Base-by-base conservation (phyloP, 2,888 invertebrate species). In the Coremacera marginata region DNA sequence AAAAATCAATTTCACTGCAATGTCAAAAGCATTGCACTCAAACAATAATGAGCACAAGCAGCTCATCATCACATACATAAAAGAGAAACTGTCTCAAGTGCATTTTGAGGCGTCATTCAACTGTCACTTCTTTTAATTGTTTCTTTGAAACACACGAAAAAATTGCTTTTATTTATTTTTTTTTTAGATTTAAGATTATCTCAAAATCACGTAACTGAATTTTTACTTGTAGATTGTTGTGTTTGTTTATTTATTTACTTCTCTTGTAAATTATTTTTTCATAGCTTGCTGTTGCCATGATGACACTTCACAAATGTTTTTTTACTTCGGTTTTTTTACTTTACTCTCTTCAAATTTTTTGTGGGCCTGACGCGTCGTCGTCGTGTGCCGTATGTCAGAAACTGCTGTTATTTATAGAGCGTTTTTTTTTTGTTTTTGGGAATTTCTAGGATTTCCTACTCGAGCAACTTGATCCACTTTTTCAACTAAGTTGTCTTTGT, bases 1-100 rank as follows among this genome's bases (percentile, higher is more conserved):
- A 3, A 73, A 73, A 70, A 63, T 65, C 73, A 52, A 73, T 73
- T 72, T 63, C 73, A 73, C 25, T 49, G 71, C 57, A 71, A 76
- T 37, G 65, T 72, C 65, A 71, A 65, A 71, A 57, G 37, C n/a
- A 65, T 19, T 37, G 37, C 65, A 34, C 51, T n/a, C 34, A 34
- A 16, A 22, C 31, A 71, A 71, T 37, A 71, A 71, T 22, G 62
- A 60, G 49, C n/a, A 57, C 70, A 27, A 19, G 49, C 14, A 37
- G 9, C 67, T 37, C 11, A 31, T 7, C 70, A 65, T 67, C 31
- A 67, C 3, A 14, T 19, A 22, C 27, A 3, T 25, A 37, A 68
- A 70, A 55, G 70, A 55, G 76, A 78, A 79, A 78, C 77, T 76
- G 77, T 79, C 78, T 79, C 79, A 78, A 78, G 79, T 79, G 76